Evolutionary conservation across 2,888 invertebrate genomes (phyloP).

Genomic region (Gastracanthus pulcherrimus): DNA sequence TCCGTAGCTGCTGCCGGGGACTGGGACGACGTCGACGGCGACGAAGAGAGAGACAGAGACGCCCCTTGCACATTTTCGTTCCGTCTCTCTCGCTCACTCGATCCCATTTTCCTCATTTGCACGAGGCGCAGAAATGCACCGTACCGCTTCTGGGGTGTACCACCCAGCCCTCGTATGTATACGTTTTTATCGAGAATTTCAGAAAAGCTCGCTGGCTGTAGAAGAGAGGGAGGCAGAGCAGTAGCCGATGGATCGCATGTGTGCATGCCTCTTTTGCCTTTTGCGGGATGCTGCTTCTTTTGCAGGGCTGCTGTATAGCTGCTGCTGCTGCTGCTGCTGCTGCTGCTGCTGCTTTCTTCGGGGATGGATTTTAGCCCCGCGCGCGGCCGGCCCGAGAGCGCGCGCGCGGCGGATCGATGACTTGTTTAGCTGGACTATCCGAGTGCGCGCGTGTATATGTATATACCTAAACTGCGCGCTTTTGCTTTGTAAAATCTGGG

Average conservation of each 20-base stretch:
- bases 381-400: too few relatives aligned
- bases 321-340: not conserved
- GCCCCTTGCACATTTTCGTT: too few relatives aligned
- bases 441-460: too few relatives aligned
- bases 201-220: not conserved
- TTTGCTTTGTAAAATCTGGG: not conserved
- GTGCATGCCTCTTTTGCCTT: not conserved
- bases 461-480: too few relatives aligned
- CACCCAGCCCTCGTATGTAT: not conserved
- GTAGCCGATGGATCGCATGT: not conserved
- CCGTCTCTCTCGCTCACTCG: not conserved
- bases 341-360: not conserved
- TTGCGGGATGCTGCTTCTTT: too few relatives aligned
- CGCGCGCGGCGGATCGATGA: conserved; percentile 28
- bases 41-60: not conserved
- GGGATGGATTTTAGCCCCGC: conserved; percentile 3
- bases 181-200: not conserved
- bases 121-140: not conserved
- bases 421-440: conserved; percentile 18
- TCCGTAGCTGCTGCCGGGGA: not conserved
- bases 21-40: not conserved
- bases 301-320: not conserved
- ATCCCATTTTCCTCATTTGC: conserved; percentile 26
- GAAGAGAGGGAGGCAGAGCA: too few relatives aligned
- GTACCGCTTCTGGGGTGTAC: not conserved